These are phyloP conservation scores for Dyspetes luteomarginatus DNA, from an alignment of 2,888 invertebrate genomes.

Conservation along the genomic window DNA sequence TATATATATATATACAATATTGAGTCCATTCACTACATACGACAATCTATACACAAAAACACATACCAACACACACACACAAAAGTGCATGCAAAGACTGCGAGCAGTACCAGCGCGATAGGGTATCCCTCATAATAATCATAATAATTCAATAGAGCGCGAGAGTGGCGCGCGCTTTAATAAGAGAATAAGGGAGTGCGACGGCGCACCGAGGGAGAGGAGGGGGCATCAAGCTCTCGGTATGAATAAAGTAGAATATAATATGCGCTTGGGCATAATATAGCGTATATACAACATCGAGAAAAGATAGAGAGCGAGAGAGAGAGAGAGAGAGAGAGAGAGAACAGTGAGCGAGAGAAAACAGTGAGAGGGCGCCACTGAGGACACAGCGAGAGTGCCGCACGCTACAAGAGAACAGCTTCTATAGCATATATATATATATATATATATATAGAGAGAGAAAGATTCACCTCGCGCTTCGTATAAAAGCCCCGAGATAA, in stretches of 20 bases:
- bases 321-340: slow-evolving; percentile 35
- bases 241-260: slow-evolving; percentile 78
- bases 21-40: too few species aligned
- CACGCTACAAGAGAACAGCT: slow-evolving; percentile 22
- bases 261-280: slow-evolving; percentile 69
- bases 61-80: slow-evolving; percentile 1
- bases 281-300: not conserved
- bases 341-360: slow-evolving; percentile 31
- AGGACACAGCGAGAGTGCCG: slow-evolving; percentile 15
- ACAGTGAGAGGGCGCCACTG: slow-evolving; percentile 29
- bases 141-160: slow-evolving; percentile 68
- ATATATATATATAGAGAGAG: slow-evolving; percentile 13
- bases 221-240: slow-evolving; percentile 41
- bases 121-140: slow-evolving; percentile 53
- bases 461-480: slow-evolving; percentile 11
- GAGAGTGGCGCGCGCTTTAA: slow-evolving; percentile 70
- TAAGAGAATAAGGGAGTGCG: slow-evolving; percentile 71
- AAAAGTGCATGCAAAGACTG: slow-evolving; percentile 28
- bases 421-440: too few species aligned
- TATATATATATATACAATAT: not conserved
- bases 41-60: not conserved
- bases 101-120: slow-evolving; percentile 22
- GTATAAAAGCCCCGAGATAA: slow-evolving; percentile 52
- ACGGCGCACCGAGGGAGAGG: slow-evolving; percentile 2
- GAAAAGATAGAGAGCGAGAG: slow-evolving; percentile 48